A percentile compares a stretch with the other conserved stretches of the same genome.
These are phyloP conservation scores for Falco peregrinus DNA, from an alignment of 2,797 vertebrate genomes.

Conservation along the genomic window DNA sequence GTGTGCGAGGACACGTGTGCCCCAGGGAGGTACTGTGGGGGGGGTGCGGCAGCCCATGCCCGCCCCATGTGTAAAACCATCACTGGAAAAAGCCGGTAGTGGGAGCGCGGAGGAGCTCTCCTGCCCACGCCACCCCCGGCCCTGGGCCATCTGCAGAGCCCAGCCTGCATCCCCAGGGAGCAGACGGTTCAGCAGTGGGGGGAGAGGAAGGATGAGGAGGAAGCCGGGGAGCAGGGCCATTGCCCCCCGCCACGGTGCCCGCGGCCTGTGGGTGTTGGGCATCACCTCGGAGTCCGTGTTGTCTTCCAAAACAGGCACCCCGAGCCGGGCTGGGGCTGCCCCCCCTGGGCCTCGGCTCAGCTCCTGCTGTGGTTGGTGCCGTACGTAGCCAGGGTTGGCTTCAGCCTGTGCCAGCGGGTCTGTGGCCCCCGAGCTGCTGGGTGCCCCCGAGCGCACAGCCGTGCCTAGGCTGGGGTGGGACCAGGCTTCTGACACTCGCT, in stretches of 20 bases:
- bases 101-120: background rate
- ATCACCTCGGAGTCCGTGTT: background rate
- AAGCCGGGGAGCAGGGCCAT: accelerated
- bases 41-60: background rate
- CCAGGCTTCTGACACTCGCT: background rate
- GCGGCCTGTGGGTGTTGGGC: background rate
- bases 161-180: background rate
- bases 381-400: background rate
- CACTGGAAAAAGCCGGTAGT: background rate
- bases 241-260: background rate
- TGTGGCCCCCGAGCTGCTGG: background rate
- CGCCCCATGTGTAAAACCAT: background rate
- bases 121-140: background rate
- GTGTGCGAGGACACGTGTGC: background rate
- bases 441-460: accelerated
- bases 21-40: accelerated
- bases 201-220: background rate
- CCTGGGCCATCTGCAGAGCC: background rate
- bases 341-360: background rate
- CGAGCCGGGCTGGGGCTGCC: background rate
- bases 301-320: background rate
- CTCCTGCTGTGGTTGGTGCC: background rate
- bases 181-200: background rate
- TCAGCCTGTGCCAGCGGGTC: accelerated
- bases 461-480: background rate